Percentiles rank a stretch among this genome's conserved stretches.
These are phyloP conservation scores for Aegithalos caudatus DNA, from an alignment of 2,113 vertebrate species.

Conservation along the genomic window DNA sequence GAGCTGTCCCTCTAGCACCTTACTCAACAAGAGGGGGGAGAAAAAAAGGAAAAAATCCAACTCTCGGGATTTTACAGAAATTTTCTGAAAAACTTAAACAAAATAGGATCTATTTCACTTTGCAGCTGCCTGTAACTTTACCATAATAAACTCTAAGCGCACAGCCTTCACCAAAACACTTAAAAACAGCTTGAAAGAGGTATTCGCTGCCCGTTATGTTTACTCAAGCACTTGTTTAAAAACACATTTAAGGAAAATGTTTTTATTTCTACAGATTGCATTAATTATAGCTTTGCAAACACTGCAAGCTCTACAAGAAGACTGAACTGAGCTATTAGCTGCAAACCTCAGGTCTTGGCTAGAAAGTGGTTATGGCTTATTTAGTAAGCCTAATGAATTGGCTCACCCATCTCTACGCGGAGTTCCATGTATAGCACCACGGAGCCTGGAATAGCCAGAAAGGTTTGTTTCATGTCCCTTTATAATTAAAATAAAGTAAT, in stretches of 20 bases:
- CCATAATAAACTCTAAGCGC: slow-evolving; percentile 4
- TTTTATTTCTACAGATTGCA: slow-evolving; percentile 72
- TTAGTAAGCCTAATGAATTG: slow-evolving; percentile 49
- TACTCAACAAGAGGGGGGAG: accelerated
- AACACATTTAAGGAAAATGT: slow-evolving; percentile 66
- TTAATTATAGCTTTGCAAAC: slow-evolving; percentile 65
- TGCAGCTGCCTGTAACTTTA: not conserved
- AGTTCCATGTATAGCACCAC: slow-evolving; percentile 6
- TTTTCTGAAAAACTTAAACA: not conserved
- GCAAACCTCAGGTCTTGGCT: slow-evolving; percentile 50
- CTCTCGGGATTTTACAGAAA: not conserved
- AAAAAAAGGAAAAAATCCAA: accelerated
- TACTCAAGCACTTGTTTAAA: slow-evolving; percentile 73
- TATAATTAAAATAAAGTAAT: not conserved
- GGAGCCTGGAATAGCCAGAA: not conserved
- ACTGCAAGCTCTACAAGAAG: slow-evolving; percentile 16
- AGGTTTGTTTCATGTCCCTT: not conserved
- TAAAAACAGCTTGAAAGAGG: slow-evolving; percentile 28
- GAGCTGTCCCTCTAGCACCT: not conserved
- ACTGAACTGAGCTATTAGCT: slow-evolving; percentile 47
- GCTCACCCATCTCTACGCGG: not conserved
- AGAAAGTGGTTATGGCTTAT: slow-evolving; percentile 43
- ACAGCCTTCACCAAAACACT: slow-evolving; percentile 6
- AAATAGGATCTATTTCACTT: not conserved
- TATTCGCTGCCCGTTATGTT: slow-evolving; percentile 44